Base-by-base conservation (phyloP, 2,797 vertebrate species). In the Sebastes umbrosus region DNA sequence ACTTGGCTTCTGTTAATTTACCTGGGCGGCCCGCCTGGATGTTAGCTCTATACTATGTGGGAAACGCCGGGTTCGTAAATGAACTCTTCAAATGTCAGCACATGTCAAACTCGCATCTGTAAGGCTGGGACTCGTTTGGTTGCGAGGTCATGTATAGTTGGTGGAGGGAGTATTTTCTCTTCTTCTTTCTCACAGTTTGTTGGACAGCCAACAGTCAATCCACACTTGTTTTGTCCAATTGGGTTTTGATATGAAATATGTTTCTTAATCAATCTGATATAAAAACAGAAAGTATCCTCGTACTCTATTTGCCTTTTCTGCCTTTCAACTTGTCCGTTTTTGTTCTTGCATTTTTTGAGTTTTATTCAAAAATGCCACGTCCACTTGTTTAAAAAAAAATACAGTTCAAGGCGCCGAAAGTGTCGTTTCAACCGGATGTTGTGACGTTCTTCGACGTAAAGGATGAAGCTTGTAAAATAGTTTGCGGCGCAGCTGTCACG, bases 21-120 rank as follows among this genome's bases (percentile, higher is more conserved):
- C 77, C 79, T 80, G 72, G 90, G 87, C 81, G 7, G 12, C 0
- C 7, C 8, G 79, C 87, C 87, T 65, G 75, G 77, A 79, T 73
- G 39, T 83, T 79, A 77, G 73, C 11, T 46, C 11, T 46, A 46
- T 46, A 1, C 77, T 29, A 29, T 64, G 59, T 68, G 75, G 73
- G 80, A 82, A 86, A 74, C 36, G 69, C 10, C 1, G 29, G 20
- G 55, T 74, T 66, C 59, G 18, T 27, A 80, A 90, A 76, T 75
- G 46, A 88, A 73, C 58, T 75, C 36, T 43, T 88, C 46, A 81
- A 29, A 72, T 62, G 84, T 90, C 82, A 72, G 57, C 55, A 36
- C 36, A 69, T 63, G 68, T 73, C 80, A 77, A 29, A 25, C 36
- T 75, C 46, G 27, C 62, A 29, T 39, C 59, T 27, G 34, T 54